Percentiles rank a stretch among this genome's conserved stretches.
These are phyloP conservation scores for Chrysochloris asiatica DNA, from an alignment of 2,113 vertebrate genomes.

Conservation along the genomic window DNA sequence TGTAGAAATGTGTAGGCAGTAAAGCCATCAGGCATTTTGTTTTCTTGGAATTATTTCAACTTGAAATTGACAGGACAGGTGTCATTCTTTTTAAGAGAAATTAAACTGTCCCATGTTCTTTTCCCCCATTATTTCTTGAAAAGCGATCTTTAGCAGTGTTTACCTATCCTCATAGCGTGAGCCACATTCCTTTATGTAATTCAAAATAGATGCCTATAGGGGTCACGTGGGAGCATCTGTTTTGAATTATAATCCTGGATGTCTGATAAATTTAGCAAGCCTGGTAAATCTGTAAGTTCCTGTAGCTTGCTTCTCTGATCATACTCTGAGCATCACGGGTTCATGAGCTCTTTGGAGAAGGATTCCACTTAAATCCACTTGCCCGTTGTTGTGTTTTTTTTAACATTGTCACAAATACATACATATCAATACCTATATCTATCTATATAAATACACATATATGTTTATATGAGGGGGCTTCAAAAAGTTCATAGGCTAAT, in stretches of 20 bases:
- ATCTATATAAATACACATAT: no score
- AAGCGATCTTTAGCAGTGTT: constrained; percentile 54
- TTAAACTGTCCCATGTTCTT: not conserved
- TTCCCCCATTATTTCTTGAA: constrained; percentile 11
- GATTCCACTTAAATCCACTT: constrained; percentile 19
- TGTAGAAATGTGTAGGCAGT: no score
- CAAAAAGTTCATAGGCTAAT: no score
- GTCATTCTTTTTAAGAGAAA: not conserved
- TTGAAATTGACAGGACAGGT: not conserved
- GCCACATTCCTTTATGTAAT: constrained; percentile 6
- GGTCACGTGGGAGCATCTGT: not conserved
- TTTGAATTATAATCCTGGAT: not conserved
- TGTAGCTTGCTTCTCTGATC: not conserved
- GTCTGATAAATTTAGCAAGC: constrained; percentile 27
- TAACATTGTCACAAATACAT: not conserved
- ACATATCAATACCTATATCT: not conserved
- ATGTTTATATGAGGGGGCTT: no score
- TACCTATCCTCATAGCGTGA: not conserved
- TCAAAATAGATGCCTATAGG: constrained; percentile 53
- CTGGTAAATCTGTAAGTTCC: not conserved
- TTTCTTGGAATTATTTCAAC: not conserved
- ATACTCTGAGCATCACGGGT: not conserved
- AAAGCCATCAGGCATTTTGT: not conserved
- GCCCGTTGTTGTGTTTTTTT: not conserved
- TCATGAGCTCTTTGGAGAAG: constrained; percentile 30